A percentile compares a stretch with the other conserved stretches of the same genome.
Conservation (phyloP, 2,888 invertebrate species). For the Muscina levida region DNA sequence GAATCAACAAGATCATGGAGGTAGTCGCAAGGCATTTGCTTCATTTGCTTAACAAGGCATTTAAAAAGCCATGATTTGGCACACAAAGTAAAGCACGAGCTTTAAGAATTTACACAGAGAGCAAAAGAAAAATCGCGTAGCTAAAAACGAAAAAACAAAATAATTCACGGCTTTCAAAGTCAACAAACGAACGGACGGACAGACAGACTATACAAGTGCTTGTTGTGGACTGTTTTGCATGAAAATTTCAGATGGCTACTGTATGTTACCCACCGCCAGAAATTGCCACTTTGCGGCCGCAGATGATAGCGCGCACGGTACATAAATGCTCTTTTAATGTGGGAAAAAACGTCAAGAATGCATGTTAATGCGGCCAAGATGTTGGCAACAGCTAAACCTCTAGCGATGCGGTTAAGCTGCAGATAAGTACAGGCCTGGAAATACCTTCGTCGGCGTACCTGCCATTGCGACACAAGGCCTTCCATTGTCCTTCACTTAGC, state of each 20-base stretch:
- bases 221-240: constrained; percentile 75
- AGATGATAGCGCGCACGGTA: constrained; percentile 26
- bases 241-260: constrained; percentile 65
- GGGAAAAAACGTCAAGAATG: constrained; percentile 78
- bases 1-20: constrained; percentile 40
- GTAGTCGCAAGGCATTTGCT: no score
- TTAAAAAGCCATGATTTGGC: constrained; percentile 41
- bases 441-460: no score
- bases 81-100: constrained; percentile 41
- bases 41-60: constrained; percentile 73
- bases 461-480: no score
- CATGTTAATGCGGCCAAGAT: constrained; percentile 67
- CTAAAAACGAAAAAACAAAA: constrained; percentile 42
- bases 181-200: constrained; percentile 19
- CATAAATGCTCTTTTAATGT: constrained; percentile 70
- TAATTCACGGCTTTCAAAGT: constrained; percentile 59
- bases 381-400: not conserved
- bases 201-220: constrained; percentile 43
- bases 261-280: constrained; percentile 38
- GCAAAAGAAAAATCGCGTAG: not conserved
- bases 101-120: constrained; percentile 17
- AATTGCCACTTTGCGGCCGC: constrained; percentile 34
- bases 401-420: not conserved
- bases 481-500: no score
- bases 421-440: not conserved